Evolutionary conservation across 2,113 vertebrate species (phyloP).

Genomic region (Labrus mixtus): DNA sequence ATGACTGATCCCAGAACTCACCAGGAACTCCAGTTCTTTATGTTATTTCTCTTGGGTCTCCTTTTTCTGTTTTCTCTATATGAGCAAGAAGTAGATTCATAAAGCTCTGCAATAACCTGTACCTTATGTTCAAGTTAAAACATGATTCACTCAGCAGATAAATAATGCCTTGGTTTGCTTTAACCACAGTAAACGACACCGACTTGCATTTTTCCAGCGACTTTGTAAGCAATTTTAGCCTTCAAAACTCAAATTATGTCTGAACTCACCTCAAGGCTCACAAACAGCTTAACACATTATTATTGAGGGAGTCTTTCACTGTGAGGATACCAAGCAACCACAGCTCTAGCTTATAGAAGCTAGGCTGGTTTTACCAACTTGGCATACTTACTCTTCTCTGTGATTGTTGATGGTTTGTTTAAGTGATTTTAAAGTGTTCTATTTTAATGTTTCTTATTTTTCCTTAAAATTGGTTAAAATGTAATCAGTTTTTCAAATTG

Average conservation of each 20-base stretch:
- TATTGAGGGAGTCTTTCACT: background rate
- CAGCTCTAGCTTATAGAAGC: background rate
- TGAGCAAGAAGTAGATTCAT: background rate
- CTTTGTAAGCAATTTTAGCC: background rate
- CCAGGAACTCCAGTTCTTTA: background rate
- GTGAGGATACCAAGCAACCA: background rate
- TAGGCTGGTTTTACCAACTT: too few relatives aligned
- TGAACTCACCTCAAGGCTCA: conserved; percentile 2
- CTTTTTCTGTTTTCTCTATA: background rate
- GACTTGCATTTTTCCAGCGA: background rate
- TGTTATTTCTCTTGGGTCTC: background rate
- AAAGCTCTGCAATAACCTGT: background rate
- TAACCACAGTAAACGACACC: background rate
- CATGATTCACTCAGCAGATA: background rate
- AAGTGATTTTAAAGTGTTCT: background rate
- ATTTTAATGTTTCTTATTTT: too few relatives aligned
- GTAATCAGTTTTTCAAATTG: too few relatives aligned
- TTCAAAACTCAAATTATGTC: background rate
- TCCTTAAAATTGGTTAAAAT: too few relatives aligned
- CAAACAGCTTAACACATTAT: background rate
- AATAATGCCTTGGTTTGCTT: background rate
- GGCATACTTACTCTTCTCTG: too few relatives aligned
- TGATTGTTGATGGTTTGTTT: background rate
- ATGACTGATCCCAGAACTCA: background rate
- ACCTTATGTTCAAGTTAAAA: background rate